Evolutionary conservation across 2,888 invertebrate species (phyloP).

Genomic region (Ormyrus rosae): DNA sequence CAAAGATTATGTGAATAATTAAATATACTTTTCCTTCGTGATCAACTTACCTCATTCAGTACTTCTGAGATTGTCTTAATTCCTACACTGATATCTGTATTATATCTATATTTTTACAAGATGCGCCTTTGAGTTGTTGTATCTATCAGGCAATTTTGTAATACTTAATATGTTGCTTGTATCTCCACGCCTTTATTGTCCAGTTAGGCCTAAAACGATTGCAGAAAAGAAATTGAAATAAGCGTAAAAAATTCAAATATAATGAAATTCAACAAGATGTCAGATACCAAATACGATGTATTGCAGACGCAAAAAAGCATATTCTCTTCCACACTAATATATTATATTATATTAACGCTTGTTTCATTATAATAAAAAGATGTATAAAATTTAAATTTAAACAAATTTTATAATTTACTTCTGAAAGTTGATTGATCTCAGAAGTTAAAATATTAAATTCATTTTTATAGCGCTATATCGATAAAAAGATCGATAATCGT

Average conservation of each 20-base stretch:
- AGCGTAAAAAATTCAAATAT: slow-evolving; percentile 29
- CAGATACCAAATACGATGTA: slow-evolving; percentile 51
- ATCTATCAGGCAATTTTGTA: slow-evolving; percentile 33
- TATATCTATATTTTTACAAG: slow-evolving; percentile 48
- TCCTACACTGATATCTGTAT: slow-evolving; percentile 35
- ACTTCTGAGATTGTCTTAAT: slow-evolving; percentile 41
- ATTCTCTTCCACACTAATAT: slow-evolving; percentile 44
- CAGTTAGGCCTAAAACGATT: slow-evolving; percentile 55
- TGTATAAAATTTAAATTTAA: not conserved
- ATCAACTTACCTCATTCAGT: slow-evolving; percentile 43
- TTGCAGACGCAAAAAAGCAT: slow-evolving; percentile 38
- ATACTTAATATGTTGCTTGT: slow-evolving; percentile 27
- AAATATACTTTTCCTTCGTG: slow-evolving; percentile 20
- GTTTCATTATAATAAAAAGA: not conserved
- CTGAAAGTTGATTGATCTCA: too few species aligned
- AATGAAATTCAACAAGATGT: slow-evolving; percentile 34
- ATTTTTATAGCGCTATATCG: too few species aligned
- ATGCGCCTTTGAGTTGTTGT: slow-evolving; percentile 34
- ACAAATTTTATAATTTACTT: not conserved
- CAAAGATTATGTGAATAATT: not conserved
- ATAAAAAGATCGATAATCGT: too few species aligned
- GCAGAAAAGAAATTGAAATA: slow-evolving; percentile 51
- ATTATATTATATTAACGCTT: not conserved
- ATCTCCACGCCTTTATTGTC: slow-evolving; percentile 40
- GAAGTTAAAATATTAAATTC: too few species aligned